Base-by-base conservation (phyloP, 2,113 vertebrate genomes). In the Albula goreensis region DNA sequence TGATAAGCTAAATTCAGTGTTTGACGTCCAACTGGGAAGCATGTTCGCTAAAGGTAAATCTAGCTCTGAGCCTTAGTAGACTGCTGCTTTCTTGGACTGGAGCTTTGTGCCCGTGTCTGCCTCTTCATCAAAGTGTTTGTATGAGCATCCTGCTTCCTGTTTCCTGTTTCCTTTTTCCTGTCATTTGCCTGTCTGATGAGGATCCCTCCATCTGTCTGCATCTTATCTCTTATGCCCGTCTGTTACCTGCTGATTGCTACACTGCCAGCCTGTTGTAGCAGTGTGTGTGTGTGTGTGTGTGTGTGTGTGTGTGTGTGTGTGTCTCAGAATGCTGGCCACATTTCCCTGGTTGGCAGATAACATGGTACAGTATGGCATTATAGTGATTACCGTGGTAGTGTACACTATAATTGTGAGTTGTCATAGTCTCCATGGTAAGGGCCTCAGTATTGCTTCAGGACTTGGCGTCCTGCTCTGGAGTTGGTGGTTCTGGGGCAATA, bases 291-390 rank as follows among this genome's bases (percentile, higher is more conserved):
- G 0, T 41, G 78, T 31, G 22, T 79, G 78, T 31, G 31, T 77
- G n/a, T 79, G 78, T 79, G 78, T 79, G 22, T 41, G 19, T 81
- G 51, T 81, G 50, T 81, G 50, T 52, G 50, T 52, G 15, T 66
- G 56, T 17, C 50, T 5, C 17, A 63, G 31, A 50, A 78, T 51
- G 25, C 3, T 9, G 25, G 50, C 50, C 83, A 31, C 13, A 22
- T 31, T 5, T 48, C 3, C 22, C 56, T 48, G 82, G 12, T 48
- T 48, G 63, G 31, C 49, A 15, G 49, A 19, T n/a, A 9, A 48
- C 53, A 63, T 9, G 5, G 82, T 50, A 83, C 57, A 63, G 82
- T 83, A 66, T 83, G 81, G 56, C 56, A 41, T 60, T 83, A 83
- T 57, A 83, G 56, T 57, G 41, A 50, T 83, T 63, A 60, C 56